A percentile compares a stretch with the other conserved stretches of the same genome.
Evolutionary conservation across 2,113 vertebrate genomes (phyloP).

Genomic region (Archocentrus centrarchus): DNA sequence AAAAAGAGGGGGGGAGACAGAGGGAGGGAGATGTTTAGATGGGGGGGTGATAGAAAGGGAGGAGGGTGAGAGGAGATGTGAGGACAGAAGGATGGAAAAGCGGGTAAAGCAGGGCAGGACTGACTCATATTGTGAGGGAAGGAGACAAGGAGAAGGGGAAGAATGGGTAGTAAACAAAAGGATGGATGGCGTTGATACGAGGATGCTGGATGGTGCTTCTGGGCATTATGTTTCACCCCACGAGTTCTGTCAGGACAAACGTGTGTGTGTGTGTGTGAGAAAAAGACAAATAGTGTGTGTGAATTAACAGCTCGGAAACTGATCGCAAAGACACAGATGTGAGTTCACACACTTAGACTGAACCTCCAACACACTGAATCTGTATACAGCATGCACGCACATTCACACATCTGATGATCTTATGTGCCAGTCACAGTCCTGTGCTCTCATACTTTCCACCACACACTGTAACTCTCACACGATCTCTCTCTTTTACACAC

Average conservation of each 20-base stretch:
- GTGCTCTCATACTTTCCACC: background rate
- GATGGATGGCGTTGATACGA: constrained; percentile 46
- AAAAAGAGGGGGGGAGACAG: background rate
- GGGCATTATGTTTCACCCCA: constrained; percentile 55
- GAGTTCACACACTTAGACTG: constrained; percentile 51
- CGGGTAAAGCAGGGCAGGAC: background rate
- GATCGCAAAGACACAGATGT: constrained; percentile 54
- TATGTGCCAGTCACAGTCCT: background rate
- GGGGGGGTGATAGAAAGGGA: background rate
- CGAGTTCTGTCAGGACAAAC: constrained; percentile 39
- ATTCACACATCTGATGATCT: constrained; percentile 20
- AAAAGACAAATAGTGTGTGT: background rate
- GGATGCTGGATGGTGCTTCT: constrained; percentile 45
- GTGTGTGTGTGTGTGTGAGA: background rate
- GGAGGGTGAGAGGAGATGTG: background rate
- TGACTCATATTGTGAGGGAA: constrained; percentile 38
- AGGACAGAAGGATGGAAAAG: background rate
- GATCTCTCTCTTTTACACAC: constrained; percentile 2
- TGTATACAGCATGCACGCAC: background rate
- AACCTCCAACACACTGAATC: constrained; percentile 37
- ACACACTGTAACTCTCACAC: constrained; percentile 19
- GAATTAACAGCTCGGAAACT: constrained; percentile 40
- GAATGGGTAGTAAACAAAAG: constrained; percentile 53
- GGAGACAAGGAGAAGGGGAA: constrained; percentile 42
- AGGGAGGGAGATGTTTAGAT: background rate